Conservation (phyloP, 1,140 invertebrate genomes). For the Melipona quadrifasciata region DNA sequence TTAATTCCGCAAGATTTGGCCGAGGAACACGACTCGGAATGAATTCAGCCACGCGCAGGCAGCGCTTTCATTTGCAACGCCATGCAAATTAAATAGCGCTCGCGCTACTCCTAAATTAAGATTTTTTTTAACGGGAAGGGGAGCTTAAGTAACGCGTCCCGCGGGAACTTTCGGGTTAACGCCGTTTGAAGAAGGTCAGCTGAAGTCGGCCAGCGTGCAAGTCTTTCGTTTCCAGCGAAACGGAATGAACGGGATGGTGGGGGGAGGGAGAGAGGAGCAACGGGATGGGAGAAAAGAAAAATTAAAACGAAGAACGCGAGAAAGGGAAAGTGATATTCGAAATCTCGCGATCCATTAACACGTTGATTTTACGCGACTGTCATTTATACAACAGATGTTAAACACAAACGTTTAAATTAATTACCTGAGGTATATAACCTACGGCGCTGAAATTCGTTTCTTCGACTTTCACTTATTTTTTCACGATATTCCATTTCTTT, state of each 20-base stretch:
- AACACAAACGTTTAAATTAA: too few relatives aligned
- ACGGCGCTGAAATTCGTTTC: too few relatives aligned
- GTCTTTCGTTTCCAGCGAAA: background rate
- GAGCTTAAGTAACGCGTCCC: constrained; percentile 20
- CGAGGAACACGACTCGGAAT: background rate
- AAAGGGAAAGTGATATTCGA: background rate
- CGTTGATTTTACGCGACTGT: too few relatives aligned
- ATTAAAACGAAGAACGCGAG: too few relatives aligned
- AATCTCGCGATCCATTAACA: background rate
- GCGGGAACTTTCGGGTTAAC: background rate
- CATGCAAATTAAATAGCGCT: constrained; percentile 22
- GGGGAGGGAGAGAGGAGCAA: background rate
- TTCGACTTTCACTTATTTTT: too few relatives aligned
- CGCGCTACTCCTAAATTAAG: constrained; percentile 12
- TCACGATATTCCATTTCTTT: too few relatives aligned
- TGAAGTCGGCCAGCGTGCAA: background rate
- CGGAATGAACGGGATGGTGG: background rate
- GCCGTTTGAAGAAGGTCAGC: background rate
- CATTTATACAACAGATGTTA: too few relatives aligned
- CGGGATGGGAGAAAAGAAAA: background rate
- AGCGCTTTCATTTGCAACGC: background rate
- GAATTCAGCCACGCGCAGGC: background rate
- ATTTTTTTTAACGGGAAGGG: constrained; percentile 34
- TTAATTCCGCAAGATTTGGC: background rate
- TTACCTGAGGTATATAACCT: too few relatives aligned